Evolutionary conservation across 2,888 invertebrate species (phyloP), one percentile per base, ranked within the genome.

Genomic region (Sicus ferrugineus): DNA sequence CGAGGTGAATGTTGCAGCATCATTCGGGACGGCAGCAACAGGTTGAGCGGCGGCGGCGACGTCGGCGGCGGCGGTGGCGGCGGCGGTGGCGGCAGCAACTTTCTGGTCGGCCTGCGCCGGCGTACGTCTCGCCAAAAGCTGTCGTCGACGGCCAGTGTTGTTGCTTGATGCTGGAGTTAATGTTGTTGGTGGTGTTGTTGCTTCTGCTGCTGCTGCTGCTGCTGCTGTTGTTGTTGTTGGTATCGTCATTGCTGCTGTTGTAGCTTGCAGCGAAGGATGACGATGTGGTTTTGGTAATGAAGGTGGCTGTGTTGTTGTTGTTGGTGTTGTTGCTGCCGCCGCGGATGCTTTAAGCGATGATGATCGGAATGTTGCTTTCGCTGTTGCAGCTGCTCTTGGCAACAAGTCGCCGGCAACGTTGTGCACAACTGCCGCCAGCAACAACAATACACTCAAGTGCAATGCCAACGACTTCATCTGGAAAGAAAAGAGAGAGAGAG

Each of bases 391-490:
- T 65, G 52, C 61, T 38, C 72, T 64, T 38, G 72, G 67, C 61
- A 71, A 42, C 54, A 52, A 48, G 4, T 30, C 21, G 56, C 7
- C 59, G 67, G 19, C 54, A 67, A 71, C 66, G 50, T 46, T 67
- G 61, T 64, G 50, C 19, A 70, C 73, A 64, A 74, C 68, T 74
- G 74, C 75, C 63, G 69, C 61, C 69, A 78, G 73, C 72, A 79
- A 74, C 73, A 81, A 77, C 73, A 80, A 76, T 76, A 79, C 79
- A 74, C 80, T 78, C 80, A 84, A 84, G 83, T 83, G 83, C 81
- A 85, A 84, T 83, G 83, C 80, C 79, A 83, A 80, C 80, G 83
- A 78, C 80, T 81, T 82, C 81, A 81, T 81, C 81, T 82, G 77
- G 21, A 76, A 78, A 42, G 54, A 68, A 72, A 73, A 63, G 70